A percentile compares a stretch with the other conserved stretches of the same genome.
Evolutionary conservation across 2,888 invertebrate genomes (phyloP).

Genomic region (Volucella bombylans): DNA sequence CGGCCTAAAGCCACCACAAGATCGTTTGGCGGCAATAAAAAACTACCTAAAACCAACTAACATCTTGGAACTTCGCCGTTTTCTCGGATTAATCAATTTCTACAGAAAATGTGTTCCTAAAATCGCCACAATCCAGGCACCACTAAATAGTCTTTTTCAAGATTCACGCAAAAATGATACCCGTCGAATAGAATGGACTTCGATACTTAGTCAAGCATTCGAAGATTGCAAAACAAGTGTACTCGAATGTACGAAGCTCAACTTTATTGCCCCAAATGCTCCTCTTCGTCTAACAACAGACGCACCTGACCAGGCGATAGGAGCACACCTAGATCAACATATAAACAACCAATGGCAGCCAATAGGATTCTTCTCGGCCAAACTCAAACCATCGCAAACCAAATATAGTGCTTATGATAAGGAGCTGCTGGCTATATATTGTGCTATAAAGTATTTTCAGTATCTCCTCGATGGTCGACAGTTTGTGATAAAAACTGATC

Average conservation of each 20-base stretch:
- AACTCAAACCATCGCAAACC: slow-evolving; percentile 76
- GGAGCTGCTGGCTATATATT: slow-evolving; percentile 79
- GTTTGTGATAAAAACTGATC: slow-evolving; percentile 70
- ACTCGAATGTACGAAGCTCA: slow-evolving; percentile 77
- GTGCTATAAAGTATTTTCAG: slow-evolving; percentile 76
- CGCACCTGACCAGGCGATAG: slow-evolving; percentile 79
- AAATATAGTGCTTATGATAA: slow-evolving; percentile 79
- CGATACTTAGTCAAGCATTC: background rate
- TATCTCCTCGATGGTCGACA: slow-evolving; percentile 70
- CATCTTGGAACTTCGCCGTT: no score
- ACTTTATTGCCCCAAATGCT: slow-evolving; percentile 53
- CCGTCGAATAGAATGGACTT: slow-evolving; percentile 10
- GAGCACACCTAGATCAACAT: slow-evolving; percentile 79
- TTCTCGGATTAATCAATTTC: slow-evolving; percentile 62
- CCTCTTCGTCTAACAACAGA: slow-evolving; percentile 66
- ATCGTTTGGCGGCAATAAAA: no score
- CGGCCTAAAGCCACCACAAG: background rate
- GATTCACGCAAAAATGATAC: slow-evolving; percentile 21
- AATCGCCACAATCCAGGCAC: slow-evolving; percentile 9
- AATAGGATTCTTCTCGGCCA: slow-evolving; percentile 79
- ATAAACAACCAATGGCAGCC: slow-evolving; percentile 74
- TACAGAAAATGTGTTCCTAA: no score
- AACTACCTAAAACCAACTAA: no score
- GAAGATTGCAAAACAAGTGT: slow-evolving; percentile 65
- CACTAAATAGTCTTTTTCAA: slow-evolving; percentile 10